Evolutionary conservation across 2,888 invertebrate species (phyloP).

Genomic region (Melanargia galathea): DNA sequence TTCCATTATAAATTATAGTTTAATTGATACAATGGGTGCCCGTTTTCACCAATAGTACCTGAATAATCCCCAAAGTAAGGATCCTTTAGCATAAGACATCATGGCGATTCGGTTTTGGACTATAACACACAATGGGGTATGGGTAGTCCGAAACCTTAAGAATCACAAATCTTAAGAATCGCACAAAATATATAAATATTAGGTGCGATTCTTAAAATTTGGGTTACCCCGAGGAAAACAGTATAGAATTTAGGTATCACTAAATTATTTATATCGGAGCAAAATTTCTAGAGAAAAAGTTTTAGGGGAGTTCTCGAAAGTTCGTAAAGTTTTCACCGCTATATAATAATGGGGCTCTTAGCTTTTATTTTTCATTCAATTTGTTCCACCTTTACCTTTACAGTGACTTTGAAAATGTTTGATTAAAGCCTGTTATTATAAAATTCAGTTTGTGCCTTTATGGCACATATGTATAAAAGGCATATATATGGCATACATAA

Average conservation of each 20-base stretch:
- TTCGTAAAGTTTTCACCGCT: background rate
- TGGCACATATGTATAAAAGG: too few species aligned
- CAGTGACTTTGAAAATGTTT: background rate
- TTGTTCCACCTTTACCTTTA: background rate
- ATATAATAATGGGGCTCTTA: background rate
- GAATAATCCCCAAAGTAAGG: too few species aligned
- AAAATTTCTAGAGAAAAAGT: background rate
- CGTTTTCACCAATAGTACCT: too few species aligned
- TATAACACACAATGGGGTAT: too few species aligned
- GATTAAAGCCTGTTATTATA: background rate
- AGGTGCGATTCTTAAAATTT: background rate
- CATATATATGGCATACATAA: too few species aligned
- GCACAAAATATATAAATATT: background rate
- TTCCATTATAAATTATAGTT: too few species aligned
- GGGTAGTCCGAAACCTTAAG: too few species aligned
- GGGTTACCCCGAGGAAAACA: background rate
- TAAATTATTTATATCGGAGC: background rate
- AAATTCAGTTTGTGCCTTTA: background rate
- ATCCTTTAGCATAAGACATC: too few species aligned
- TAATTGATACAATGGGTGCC: too few species aligned
- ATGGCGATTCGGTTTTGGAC: too few species aligned
- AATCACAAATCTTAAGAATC: too few species aligned
- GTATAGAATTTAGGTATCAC: background rate
- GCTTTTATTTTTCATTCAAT: conserved; percentile 6
- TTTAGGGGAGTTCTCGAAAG: background rate